Evolutionary conservation across 2,797 vertebrate genomes (phyloP), one percentile per base, ranked within the genome.

Genomic region (Lophotriccus pileatus): DNA sequence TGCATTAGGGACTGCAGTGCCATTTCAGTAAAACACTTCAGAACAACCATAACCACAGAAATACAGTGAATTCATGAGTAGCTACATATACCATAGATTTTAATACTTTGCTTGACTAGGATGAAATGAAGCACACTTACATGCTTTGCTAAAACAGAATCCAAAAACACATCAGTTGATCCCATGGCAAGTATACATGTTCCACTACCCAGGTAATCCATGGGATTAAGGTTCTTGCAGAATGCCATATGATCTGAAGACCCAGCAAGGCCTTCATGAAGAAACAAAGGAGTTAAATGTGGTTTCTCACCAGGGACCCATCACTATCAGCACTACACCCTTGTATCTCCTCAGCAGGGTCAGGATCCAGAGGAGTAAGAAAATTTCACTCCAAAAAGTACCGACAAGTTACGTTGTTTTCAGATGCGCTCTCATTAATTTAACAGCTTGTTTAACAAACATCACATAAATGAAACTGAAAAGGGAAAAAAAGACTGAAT

Each of bases 391-490:
- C 75, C 52, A 69, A 25, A 78, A 93, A 76, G 34, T 69, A 67
- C 27, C 66, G 68, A 44, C 22, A 90, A 88, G 73, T 37, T 74
- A 67, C 19, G 9, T 23, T 83, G 84, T 79, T 83, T 72, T 56
- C 55, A 63, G 28, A 37, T 41, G 13, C 56, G 18, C 37, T 93
- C 16, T 73, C 50, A 55, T 59, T 87, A 92, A 83, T 87, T 89
- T 89, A 93, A 88, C 10, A 84, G 46, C 74, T 64, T 6, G 19
- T 76, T 93, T 91, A 90, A 79, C 67, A 75, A 93, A 85, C 27
- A 90, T 47, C 21, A 76, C 80, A 84, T 14, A 13, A 19, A 85
- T 91, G 66, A 84, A 86, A 86, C 19, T 22, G 32, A 50, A 85
- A 72, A 74, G 19, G 39, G 89, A 43, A 70, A 41, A 37, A n/a